phyloP scores from a whole-genome alignment of 2,888 invertebrate genomes.

The Drosophila mettleri region DNA sequence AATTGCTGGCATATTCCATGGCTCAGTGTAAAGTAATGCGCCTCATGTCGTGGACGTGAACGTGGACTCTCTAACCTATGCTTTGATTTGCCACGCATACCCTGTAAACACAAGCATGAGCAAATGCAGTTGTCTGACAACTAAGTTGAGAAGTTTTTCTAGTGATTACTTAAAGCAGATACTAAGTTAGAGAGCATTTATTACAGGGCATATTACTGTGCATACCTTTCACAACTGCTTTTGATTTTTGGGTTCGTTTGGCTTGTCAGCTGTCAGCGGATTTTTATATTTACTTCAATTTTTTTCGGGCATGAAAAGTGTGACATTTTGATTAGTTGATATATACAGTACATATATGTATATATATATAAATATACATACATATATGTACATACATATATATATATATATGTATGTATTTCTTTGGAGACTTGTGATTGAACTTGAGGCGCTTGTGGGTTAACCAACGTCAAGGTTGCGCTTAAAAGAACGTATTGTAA shows the following conservation, averaged over 20 bases:
- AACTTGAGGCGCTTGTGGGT: constrained; percentile 69
- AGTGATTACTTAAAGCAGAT: background rate
- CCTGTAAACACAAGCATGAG: background rate
- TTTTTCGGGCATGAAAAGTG: constrained; percentile 71
- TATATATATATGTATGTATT: constrained; percentile 17
- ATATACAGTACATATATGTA: constrained; percentile 38
- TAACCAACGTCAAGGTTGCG: constrained; percentile 73
- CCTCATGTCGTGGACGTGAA: constrained; percentile 11
- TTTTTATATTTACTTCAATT: constrained; percentile 36
- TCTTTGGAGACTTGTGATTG: constrained; percentile 65
- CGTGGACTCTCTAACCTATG: constrained; percentile 2
- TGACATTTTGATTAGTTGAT: constrained; percentile 80
- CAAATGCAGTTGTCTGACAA: background rate
- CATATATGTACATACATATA: background rate
- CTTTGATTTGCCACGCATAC: constrained; percentile 32
- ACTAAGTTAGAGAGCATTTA: background rate
- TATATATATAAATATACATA: no score
- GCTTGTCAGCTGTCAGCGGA: constrained; percentile 74
- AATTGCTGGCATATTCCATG: constrained; percentile 69
- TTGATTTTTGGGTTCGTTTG: constrained; percentile 57
- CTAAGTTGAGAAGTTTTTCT: no score
- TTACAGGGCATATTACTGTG: constrained; percentile 27
- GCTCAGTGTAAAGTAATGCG: constrained; percentile 54
- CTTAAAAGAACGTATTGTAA: constrained; percentile 36
- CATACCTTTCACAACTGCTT: constrained; percentile 13